Evolutionary conservation across 2,113 vertebrate species (phyloP).

Genomic region (Pygoscelis antarcticus): DNA sequence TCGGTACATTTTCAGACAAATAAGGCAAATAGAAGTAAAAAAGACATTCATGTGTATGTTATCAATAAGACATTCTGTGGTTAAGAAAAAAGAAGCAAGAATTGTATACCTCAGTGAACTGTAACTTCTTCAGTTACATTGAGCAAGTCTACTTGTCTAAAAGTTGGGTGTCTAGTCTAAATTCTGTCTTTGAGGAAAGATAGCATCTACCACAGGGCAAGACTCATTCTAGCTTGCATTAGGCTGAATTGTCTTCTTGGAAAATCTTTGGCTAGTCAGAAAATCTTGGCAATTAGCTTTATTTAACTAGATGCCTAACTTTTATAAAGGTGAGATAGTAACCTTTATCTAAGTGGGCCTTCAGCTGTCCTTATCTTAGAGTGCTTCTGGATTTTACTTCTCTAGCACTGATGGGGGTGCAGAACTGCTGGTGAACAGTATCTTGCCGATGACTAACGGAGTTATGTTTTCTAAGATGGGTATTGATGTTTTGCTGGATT

Average conservation of each 20-base stretch:
- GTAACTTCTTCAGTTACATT: not conserved
- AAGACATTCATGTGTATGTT: not conserved
- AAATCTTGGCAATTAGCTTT: not conserved
- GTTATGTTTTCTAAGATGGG: not conserved
- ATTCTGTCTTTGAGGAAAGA: not conserved
- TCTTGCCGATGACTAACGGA: not conserved
- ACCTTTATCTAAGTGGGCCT: not conserved
- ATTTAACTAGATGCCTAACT: not conserved
- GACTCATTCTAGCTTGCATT: not conserved
- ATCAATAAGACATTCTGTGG: not conserved
- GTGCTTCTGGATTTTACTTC: not conserved
- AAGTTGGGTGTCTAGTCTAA: not conserved
- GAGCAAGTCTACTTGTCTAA: not conserved
- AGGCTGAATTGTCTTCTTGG: not conserved
- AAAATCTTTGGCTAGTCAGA: not conserved
- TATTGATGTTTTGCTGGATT: not conserved
- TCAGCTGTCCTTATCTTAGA: not conserved
- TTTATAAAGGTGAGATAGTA: not conserved
- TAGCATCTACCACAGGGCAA: not conserved
- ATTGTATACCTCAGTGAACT: not conserved
- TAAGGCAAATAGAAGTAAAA: not conserved
- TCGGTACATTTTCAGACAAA: not conserved
- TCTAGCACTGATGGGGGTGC: rapidly evolving
- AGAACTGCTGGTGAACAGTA: not conserved
- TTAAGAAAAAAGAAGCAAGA: not conserved